Conservation (phyloP, 2,113 vertebrate species). For the Hemiscyllium ocellatum region DNA sequence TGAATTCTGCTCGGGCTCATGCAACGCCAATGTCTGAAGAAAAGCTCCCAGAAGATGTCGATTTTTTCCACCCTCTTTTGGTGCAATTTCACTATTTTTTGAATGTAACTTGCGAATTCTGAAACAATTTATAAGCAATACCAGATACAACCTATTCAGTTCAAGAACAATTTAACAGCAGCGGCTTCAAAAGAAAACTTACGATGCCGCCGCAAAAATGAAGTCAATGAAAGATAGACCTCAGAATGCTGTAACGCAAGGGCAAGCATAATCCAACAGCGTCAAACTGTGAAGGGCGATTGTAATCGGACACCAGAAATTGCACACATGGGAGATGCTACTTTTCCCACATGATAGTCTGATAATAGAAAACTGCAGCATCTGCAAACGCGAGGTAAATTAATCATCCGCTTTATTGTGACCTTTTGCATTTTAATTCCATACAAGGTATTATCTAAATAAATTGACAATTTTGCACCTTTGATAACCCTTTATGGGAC, state of each 20-base stretch:
- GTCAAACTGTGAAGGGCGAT: background rate
- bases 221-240: background rate
- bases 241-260: background rate
- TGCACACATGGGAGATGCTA: background rate
- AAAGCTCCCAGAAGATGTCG: background rate
- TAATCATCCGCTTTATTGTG: background rate
- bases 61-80: background rate
- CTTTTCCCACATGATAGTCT: background rate
- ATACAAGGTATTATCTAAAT: background rate
- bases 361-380: slow-evolving; percentile 4
- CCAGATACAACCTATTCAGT: background rate
- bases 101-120: background rate
- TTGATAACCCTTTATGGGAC: background rate
- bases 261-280: background rate
- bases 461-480: slow-evolving; percentile 6
- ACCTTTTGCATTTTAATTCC: background rate
- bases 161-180: background rate
- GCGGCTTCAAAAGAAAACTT: background rate
- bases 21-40: background rate
- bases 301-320: background rate
- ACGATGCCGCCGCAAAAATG: background rate
- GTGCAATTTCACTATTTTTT: background rate
- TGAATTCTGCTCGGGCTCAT: background rate
- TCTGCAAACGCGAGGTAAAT: background rate
- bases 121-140: background rate